phyloP scores from a whole-genome alignment of 2,888 invertebrate species.

The Drosophila neonasuta region DNA sequence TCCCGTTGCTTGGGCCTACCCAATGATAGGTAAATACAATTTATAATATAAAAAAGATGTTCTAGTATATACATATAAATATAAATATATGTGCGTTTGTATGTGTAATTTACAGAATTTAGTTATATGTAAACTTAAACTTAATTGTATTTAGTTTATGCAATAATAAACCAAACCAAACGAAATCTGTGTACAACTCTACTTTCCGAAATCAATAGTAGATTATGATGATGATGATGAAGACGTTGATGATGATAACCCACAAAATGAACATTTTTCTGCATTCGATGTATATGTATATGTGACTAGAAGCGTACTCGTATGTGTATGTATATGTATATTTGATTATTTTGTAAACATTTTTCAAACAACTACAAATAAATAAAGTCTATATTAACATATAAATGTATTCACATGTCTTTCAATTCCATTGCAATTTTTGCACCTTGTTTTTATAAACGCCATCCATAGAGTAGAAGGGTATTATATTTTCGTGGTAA shows the following conservation, averaged over 20 bases:
- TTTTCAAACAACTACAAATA: slow-evolving; percentile 79
- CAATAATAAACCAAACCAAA: slow-evolving; percentile 29
- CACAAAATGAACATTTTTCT: slow-evolving; percentile 71
- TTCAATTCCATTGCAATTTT: not conserved
- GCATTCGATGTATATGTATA: slow-evolving; percentile 74
- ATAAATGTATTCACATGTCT: slow-evolving; percentile 66
- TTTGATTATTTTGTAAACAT: slow-evolving; percentile 81
- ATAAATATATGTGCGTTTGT: slow-evolving; percentile 56
- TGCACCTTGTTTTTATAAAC: not conserved
- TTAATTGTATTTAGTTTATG: slow-evolving; percentile 57
- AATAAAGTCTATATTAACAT: slow-evolving; percentile 80
- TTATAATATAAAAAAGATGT: slow-evolving; percentile 44
- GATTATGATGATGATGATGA: slow-evolving; percentile 7
- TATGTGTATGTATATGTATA: slow-evolving; percentile 74
- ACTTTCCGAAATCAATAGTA: slow-evolving; percentile 40
- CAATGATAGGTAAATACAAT: slow-evolving; percentile 43
- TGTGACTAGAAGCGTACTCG: slow-evolving; percentile 75
- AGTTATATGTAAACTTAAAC: slow-evolving; percentile 38
- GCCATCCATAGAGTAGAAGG: too few relatives aligned
- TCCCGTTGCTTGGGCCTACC: slow-evolving; percentile 23
- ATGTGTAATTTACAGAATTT: slow-evolving; percentile 69
- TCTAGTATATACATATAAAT: slow-evolving; percentile 49
- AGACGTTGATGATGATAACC: slow-evolving; percentile 38
- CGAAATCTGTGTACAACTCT: slow-evolving; percentile 43
- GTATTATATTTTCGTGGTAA: too few relatives aligned